phyloP scores from a whole-genome alignment of 2,797 vertebrate genomes.

The Molossus molossus region DNA sequence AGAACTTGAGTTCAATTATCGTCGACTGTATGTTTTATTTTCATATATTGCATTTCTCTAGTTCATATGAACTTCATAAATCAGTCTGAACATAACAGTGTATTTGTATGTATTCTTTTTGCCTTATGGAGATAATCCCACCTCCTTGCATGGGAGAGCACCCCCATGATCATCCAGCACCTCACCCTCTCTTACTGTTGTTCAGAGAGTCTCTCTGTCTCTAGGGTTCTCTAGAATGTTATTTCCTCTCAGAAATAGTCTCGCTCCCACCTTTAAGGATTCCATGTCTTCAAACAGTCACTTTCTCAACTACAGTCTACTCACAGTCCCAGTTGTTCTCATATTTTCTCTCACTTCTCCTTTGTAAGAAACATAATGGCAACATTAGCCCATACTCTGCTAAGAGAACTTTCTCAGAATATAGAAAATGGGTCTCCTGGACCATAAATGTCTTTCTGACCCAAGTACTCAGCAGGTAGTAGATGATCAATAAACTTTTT shows the following conservation, averaged over 20 bases:
- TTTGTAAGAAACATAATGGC: neutral
- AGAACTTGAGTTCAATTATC: too few species aligned
- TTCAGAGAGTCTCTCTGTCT: neutral
- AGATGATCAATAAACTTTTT: neutral
- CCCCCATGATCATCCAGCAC: neutral
- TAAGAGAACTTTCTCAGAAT: neutral
- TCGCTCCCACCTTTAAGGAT: fast-evolving
- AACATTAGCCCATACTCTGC: neutral
- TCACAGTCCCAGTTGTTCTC: neutral
- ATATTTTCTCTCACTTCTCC: neutral
- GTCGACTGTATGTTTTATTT: neutral
- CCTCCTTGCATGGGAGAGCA: neutral
- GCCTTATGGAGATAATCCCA: neutral
- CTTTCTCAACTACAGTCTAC: neutral
- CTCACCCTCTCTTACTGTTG: neutral
- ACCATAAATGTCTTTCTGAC: neutral
- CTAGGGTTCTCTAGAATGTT: too few species aligned
- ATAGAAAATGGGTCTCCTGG: neutral
- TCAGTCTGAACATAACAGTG: neutral
- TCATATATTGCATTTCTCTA: neutral
- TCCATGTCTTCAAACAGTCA: neutral
- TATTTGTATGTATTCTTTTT: neutral
- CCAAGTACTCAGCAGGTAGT: neutral
- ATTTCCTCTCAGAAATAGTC: neutral
- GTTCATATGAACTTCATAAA: neutral